These are phyloP conservation scores for Seriola dumerili DNA, from an alignment of 2,113 vertebrate species.

Conservation along the genomic window DNA sequence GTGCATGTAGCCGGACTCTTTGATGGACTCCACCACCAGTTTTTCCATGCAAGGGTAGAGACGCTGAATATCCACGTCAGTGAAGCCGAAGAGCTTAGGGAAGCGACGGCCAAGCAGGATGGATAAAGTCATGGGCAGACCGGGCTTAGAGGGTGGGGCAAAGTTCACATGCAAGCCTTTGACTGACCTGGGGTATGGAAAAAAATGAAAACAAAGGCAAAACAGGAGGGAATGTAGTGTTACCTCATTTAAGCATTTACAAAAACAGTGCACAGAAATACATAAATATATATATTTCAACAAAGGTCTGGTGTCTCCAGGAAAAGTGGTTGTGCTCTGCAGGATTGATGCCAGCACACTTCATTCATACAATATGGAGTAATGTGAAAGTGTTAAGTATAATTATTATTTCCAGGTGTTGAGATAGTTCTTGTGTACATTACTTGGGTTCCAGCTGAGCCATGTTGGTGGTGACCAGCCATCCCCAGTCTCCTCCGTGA, in stretches of 20 bases:
- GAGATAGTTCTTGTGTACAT: conserved; percentile 1
- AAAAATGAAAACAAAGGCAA: background rate
- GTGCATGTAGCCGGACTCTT: conserved; percentile 90
- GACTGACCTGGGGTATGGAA: conserved; percentile 79
- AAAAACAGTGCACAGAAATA: background rate
- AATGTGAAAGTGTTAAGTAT: background rate
- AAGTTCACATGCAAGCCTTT: conserved; percentile 90
- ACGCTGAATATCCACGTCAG: conserved; percentile 75
- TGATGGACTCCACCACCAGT: conserved; percentile 75
- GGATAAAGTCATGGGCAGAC: conserved; percentile 63
- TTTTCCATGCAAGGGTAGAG: conserved; percentile 85
- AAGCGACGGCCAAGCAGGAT: conserved; percentile 84
- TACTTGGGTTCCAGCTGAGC: conserved; percentile 89
- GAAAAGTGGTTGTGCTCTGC: background rate
- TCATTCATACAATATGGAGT: no score
- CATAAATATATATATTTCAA: background rate
- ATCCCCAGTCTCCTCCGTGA: conserved; percentile 93
- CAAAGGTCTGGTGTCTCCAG: background rate
- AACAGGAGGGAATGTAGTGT: background rate
- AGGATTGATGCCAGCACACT: no score
- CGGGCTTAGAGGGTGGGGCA: conserved; percentile 38
- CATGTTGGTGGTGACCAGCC: conserved; percentile 86
- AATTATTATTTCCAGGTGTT: background rate
- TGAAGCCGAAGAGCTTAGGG: conserved; percentile 88
- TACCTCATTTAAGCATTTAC: background rate